Evolutionary conservation across 2,888 invertebrate genomes (phyloP), one percentile per base, ranked within the genome.

Genomic region (Lymantria dispar): DNA sequence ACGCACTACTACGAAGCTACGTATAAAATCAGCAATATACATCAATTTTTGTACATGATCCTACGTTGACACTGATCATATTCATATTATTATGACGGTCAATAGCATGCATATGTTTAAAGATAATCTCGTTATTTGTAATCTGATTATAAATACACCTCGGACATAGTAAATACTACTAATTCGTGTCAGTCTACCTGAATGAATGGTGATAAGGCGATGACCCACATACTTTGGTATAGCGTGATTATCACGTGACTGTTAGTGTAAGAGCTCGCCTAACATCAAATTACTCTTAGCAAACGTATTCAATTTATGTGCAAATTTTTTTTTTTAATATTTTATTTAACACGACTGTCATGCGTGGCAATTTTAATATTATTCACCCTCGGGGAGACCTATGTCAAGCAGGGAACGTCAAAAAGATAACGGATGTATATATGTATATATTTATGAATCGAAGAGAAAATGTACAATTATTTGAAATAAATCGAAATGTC

Each of bases 241-340:
- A 50, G 62, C 56, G 54, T 62, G 68, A 60, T 62, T 12, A 15
- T 66, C 57, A 50, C 66, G 62, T 68, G 68, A 58, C 54, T 37
- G 45, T 56, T 41, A 22, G 22, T 22, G 5, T 22, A 22, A 22
- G 46, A 49, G 33, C 42, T 51, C 46, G 13, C 22, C 37, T 47
- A 61, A 60, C 38, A 52, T 55, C 44, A 5, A 22, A 2, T 5
- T 22, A 22, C 5, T 22, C 22, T 22, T n/a, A n/a, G n/a, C n/a
- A n/a, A n/a, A n/a, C n/a, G n/a, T n/a, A n/a, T n/a, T n/a, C 22
- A 22, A 22, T 22, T 22, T 22, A 5, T 22, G 22, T 22, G 22
- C 5, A 22, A 2, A 22, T 22, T 22, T 22, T 22, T 3, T 22
- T 3, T 5, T 3, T 5, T 22, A 3, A 22, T 22, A 22, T 22